These are phyloP conservation scores for Engystomops pustulosus DNA, from an alignment of 2,113 vertebrate genomes.

Conservation along the genomic window DNA sequence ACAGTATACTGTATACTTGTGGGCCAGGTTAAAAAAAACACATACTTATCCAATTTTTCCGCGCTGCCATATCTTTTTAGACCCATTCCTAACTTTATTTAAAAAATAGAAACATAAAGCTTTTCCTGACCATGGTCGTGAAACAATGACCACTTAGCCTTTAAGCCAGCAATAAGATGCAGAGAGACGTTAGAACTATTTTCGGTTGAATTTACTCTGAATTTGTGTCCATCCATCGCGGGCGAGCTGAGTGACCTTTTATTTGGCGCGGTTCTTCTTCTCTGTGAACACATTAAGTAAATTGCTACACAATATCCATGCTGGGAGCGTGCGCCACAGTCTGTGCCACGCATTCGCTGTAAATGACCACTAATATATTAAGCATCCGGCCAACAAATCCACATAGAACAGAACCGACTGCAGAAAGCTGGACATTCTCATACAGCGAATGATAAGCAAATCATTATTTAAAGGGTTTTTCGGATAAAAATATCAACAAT, in stretches of 20 bases:
- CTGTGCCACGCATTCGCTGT: slow-evolving; percentile 47
- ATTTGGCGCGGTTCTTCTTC: slow-evolving; percentile 41
- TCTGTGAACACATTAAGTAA: slow-evolving; percentile 50
- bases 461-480: no score
- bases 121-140: no score
- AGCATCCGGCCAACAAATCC: background rate
- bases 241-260: slow-evolving; percentile 18
- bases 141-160: background rate
- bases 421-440: slow-evolving; percentile 18
- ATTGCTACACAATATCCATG: slow-evolving; percentile 48
- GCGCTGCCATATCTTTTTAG: no score
- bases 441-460: no score
- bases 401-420: background rate
- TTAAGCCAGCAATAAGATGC: no score
- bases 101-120: no score
- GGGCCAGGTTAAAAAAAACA: no score
- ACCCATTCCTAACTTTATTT: no score
- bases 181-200: background rate
- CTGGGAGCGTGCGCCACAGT: slow-evolving; percentile 27
- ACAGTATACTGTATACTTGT: no score
- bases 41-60: no score
- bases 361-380: slow-evolving; percentile 49
- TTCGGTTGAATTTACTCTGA: slow-evolving; percentile 18
- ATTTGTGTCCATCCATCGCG: background rate
- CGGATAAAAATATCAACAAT: no score